Base-by-base conservation (phyloP, 1,140 invertebrate genomes). In the Sitobion miscanthi region DNA sequence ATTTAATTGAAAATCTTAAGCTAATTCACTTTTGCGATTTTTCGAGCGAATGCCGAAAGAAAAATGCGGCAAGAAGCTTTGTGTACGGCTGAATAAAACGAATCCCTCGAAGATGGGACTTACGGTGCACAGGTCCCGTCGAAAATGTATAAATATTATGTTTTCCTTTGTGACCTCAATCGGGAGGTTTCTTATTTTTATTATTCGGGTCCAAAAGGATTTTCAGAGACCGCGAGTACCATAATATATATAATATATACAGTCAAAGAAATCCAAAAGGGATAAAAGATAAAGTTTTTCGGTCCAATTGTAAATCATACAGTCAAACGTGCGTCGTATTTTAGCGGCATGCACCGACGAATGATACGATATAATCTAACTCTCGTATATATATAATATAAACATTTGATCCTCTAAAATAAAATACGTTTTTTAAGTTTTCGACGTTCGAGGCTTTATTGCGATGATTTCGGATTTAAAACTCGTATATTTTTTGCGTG, bases 1-100 rank as follows among this genome's bases (percentile, higher is more conserved):
- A 89, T 89, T 57, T 57, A 57, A 89, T 89, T 54, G 88, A 89
- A 86, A 89, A 89, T 89, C n/a, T 54, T 57, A 57, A 89, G 49
- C 38, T 57, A 54, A 88, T 88, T 88, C 45, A 85, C 83, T 85
- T 42, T 85, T 9, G 23, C 62, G n/a, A 77, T 88, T 88, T 87
- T 47, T 23, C 85, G 14, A 30, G 45, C n/a, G 23, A 88, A 88
- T 49, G 2, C 45, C 45, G 45, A 47, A 14, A 87, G 42, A 87
- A 87, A 77, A 47, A 87, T 49, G 86, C 86, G 30, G 45, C 38
- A 77, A 88, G 30, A 52, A 52, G n/a, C 30, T 49, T 88, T 85
- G 83, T 85, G 47, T n/a, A 83, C 38, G 8, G 30, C 25, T 49
- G 30, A n/a, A 77, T 77, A 77, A 77, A 17, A 77, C 5, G 42